Base-by-base conservation (phyloP, 30 jellyfish, hydroid and myxozoan genomes). In the Hydra vulgaris region DNA sequence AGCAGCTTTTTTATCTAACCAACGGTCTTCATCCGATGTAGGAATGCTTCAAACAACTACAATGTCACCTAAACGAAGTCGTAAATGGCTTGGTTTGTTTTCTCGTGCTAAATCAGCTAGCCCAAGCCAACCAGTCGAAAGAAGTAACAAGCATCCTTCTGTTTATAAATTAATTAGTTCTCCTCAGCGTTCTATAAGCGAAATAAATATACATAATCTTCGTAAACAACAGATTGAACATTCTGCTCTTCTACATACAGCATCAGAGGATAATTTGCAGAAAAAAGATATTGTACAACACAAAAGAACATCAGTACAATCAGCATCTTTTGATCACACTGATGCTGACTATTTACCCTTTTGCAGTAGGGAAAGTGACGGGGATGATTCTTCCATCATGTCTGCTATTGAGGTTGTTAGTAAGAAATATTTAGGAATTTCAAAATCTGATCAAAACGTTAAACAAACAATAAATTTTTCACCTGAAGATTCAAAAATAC, bases 1-100 rank as follows among this genome's bases (percentile, higher is more conserved):
- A 27, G 22, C 77, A 24, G 73, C 8, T 5, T 70, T 69, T 53
- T n/a, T 25, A 19, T 18, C 78, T 1, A 78, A 23, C 17, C 52
- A 75, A 23, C 85, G 85, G 26, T 66, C 22, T 25, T 75, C 83
- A 0, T 0, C 71, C 27, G 79, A 78, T 7, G 69, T 78, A 18
- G 54, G 17, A 12, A 7, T 7, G 23, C 61, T 40, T 20, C 25
- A 69, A 20, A 69, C 26, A 5, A 8, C 26, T 20, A 78, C 69
- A 61, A 78, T 53, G 27, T 78, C 85, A 15, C 85, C 79, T 15
- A 54, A 66, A 54, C 78, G 85, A 90, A 90, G 89, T 24, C 68
- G 94, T 23, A 83, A 88, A 19, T 90, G 97, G 97, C 82, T 81
- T 69, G 97, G 95, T 55, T 72, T 90, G 72, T 90, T 90, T 78